Base-by-base conservation (phyloP, 1,140 invertebrate genomes). In the Teleogryllus occipitalis region DNA sequence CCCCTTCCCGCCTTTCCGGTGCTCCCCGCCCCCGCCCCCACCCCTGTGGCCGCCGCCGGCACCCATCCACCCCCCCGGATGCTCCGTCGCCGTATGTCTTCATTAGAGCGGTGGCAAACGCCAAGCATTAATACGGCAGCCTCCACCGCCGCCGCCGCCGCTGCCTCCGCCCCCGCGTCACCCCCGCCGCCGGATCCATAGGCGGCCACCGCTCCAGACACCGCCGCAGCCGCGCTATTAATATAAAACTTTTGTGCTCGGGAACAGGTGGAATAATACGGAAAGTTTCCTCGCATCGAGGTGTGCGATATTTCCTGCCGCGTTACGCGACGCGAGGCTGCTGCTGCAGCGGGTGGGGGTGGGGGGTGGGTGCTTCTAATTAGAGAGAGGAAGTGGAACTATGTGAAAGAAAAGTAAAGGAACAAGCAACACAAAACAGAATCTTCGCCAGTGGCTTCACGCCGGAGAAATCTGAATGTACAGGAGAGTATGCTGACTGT, bases 181-280 rank as follows among this genome's bases (percentile, higher is more conserved):
- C 7, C 54, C 54, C 18, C 54, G 10, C 18, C 54, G 10, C 10
- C 10, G 18, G 54, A 65, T 18, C 54, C 54, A 18, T 7, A 65
- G 54, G 54, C 18, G 54, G 54, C 18, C 10, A 7, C 0, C 54
- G 18, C 27, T 39, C 27, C 54, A 65, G 54, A 65, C 2, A 65
- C 54, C 54, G 54, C 54, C 18, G 54, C 54, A 10, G 18, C 54
- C 10, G 18, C 10, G 54, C 54, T 65, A 65, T 65, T 65, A 65
- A 65, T 65, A 65, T 65, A 65, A 65, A 65, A 65, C 54, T 65
- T 65, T 65, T 10, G 54, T 65, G 54, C 54, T 3, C 2, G 54
- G 54, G 54, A 65, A 65, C 54, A 65, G 54, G 54, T 65, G 54
- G 54, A 65, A 65, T 65, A 65, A 65, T 65, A 65, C 18, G 54